Conservation (phyloP, 2,113 vertebrate species). For the Tachysurus fulvidraco region DNA sequence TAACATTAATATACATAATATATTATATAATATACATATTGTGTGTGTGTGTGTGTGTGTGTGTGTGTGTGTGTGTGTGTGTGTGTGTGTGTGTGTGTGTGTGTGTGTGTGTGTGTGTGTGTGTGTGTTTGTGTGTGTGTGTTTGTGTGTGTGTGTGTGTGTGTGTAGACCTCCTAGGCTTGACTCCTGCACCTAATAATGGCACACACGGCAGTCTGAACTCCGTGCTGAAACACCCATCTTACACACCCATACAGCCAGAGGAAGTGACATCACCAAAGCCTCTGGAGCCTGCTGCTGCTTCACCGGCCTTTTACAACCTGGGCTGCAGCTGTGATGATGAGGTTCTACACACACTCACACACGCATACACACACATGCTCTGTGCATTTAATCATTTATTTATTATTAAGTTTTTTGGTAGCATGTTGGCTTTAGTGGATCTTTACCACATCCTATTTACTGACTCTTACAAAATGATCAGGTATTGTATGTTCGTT, state of each 20-base stretch:
- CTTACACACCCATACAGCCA: constrained; percentile 78
- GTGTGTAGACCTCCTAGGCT: constrained; percentile 84
- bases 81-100: no score
- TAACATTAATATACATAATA: constrained; percentile 1
- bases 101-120: no score
- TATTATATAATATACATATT: no score
- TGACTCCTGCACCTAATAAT: constrained; percentile 93
- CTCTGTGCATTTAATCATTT: not conserved
- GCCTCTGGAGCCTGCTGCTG: constrained; percentile 62
- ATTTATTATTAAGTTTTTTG: not conserved
- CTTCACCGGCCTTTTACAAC: constrained; percentile 70
- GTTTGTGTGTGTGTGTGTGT: constrained; percentile 41
- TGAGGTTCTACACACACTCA: constrained; percentile 71
- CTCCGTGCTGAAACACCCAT: constrained; percentile 78
- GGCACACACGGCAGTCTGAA: constrained; percentile 95
- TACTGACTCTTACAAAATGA: not conserved
- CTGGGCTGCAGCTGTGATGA: constrained; percentile 92
- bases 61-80: no score
- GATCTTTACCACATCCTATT: not conserved
- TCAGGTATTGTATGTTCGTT: not conserved
- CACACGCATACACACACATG: not conserved
- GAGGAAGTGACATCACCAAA: constrained; percentile 84
- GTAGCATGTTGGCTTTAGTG: not conserved
- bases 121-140: no score
- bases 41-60: no score